Percentiles rank a stretch among this genome's conserved stretches.
Evolutionary conservation across 1,140 invertebrate species (phyloP).

Genomic region (Lanistes nyassanus): DNA sequence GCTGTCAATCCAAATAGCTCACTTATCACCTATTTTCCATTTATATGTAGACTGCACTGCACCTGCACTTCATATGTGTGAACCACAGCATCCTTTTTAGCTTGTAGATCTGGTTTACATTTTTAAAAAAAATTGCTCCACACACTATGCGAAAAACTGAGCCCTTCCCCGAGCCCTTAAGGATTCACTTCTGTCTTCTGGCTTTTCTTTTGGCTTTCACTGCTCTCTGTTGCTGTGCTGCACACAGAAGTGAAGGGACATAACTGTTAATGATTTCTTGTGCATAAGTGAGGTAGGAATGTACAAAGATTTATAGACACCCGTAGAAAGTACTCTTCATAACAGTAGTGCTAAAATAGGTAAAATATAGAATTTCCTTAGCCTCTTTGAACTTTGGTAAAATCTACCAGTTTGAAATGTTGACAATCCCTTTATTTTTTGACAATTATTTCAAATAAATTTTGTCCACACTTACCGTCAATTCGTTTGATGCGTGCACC

Average conservation of each 20-base stretch:
- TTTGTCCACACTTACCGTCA: not conserved
- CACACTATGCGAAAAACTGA: too few species aligned
- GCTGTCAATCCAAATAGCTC: too few species aligned
- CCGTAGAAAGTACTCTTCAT: not conserved
- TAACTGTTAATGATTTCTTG: not conserved
- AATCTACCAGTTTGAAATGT: not conserved
- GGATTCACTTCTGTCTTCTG: not conserved
- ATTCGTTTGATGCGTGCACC: not conserved
- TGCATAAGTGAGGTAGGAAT: too few species aligned
- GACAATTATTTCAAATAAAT: not conserved
- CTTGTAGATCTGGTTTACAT: too few species aligned
- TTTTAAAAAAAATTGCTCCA: too few species aligned
- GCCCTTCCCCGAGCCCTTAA: not conserved
- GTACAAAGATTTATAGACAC: not conserved
- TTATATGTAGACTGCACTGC: too few species aligned
- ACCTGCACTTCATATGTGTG: too few species aligned
- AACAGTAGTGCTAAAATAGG: not conserved
- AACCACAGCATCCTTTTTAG: too few species aligned
- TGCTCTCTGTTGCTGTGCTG: not conserved
- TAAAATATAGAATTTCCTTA: not conserved
- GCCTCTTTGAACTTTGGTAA: not conserved
- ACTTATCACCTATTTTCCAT: too few species aligned
- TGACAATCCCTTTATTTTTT: not conserved
- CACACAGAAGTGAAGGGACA: not conserved
- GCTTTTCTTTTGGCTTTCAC: slow-evolving; percentile 8